Evolutionary conservation across 92 coral and sea anemone species (phyloP).

Genomic region (Phenganax subtilis): DNA sequence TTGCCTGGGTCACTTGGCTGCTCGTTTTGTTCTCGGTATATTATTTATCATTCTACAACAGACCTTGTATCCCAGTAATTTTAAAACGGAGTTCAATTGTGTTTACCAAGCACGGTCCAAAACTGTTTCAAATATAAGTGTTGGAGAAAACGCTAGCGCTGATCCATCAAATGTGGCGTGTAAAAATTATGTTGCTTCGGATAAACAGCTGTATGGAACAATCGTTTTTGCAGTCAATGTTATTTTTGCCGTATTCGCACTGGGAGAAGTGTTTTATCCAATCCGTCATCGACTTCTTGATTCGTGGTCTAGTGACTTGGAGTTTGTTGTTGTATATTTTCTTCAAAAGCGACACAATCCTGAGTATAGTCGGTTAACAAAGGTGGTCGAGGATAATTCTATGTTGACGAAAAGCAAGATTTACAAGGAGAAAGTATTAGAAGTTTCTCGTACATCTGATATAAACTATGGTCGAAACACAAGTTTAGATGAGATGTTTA

Average conservation of each 20-base stretch:
- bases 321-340: conserved; percentile 10
- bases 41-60: no score
- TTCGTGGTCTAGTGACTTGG: conserved; percentile 16
- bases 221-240: not conserved
- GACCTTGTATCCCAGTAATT: conserved; percentile 20
- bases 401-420: not conserved
- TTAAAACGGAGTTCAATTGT: conserved; percentile 17
- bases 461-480: not conserved
- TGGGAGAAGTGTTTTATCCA: conserved; percentile 26
- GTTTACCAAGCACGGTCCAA: conserved; percentile 3
- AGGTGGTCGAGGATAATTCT: no score
- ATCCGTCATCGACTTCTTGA: not conserved
- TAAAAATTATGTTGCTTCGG: conserved; percentile 1
- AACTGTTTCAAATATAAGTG: not conserved
- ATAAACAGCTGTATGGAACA: conserved; percentile 7
- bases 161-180: conserved; percentile 7
- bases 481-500: conserved; percentile 37
- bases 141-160: not conserved
- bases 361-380: not conserved
- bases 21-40: no score
- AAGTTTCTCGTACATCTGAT: not conserved
- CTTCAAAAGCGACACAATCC: conserved; percentile 5
- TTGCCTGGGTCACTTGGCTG: no score
- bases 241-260: conserved; percentile 14
- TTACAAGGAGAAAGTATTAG: not conserved